phyloP scores from a whole-genome alignment of 2,113 vertebrate species.

The Parotia lawesii region DNA sequence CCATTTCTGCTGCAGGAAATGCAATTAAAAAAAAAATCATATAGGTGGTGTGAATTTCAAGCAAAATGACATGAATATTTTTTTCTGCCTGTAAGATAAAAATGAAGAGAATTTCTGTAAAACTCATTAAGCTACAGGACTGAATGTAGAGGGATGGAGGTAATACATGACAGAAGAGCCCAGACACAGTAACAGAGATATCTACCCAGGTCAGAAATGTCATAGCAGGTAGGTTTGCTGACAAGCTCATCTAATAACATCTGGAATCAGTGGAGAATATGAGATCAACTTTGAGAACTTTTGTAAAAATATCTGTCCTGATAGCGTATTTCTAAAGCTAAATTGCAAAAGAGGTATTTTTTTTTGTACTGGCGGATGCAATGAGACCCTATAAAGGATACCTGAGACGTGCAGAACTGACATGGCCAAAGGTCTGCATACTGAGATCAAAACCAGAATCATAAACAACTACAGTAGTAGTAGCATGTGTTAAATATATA shows the following conservation, averaged over 20 bases:
- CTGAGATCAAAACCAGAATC: not conserved
- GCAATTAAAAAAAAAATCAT: not conserved
- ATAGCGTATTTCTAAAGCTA: not conserved
- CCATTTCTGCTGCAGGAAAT: slow-evolving; percentile 19
- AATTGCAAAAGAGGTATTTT: not conserved
- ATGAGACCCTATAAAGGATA: not conserved
- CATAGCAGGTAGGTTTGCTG: not conserved
- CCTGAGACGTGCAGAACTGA: not conserved
- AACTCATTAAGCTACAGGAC: not conserved
- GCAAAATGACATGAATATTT: not conserved
- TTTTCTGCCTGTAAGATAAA: not conserved
- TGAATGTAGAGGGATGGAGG: not conserved
- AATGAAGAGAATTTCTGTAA: not conserved
- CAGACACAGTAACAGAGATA: not conserved
- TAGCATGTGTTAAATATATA: not conserved
- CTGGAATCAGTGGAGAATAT: not conserved
- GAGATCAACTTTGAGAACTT: not conserved
- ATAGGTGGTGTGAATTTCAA: not conserved
- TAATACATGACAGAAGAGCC: not conserved
- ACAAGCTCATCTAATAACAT: not conserved
- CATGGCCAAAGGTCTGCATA: not conserved
- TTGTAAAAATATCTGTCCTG: not conserved
- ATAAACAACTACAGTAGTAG: not conserved
- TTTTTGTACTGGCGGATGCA: not conserved
- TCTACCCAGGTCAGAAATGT: not conserved